These are phyloP conservation scores for Ciconia maguari DNA, from an alignment of 2,113 vertebrate genomes.

Conservation along the genomic window DNA sequence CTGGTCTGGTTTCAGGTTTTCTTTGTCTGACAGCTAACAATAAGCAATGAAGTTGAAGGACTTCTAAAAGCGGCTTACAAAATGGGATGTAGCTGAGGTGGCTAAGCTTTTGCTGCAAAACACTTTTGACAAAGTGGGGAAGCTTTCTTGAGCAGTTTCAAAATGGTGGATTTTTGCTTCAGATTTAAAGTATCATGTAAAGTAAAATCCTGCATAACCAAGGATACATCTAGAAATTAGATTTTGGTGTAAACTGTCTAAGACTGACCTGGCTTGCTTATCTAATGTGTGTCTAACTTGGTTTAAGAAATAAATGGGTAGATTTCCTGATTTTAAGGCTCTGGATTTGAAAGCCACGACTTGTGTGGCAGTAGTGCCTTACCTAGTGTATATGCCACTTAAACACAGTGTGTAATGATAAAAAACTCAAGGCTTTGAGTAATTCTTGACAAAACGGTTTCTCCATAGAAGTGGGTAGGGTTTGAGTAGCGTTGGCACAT, in stretches of 20 bases:
- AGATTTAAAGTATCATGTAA: neutral
- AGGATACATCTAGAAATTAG: neutral
- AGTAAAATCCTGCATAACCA: neutral
- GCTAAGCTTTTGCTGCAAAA: neutral
- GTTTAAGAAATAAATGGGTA: neutral
- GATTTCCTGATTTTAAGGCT: neutral
- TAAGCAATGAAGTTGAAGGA: slow-evolving; percentile 29
- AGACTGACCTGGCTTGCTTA: neutral
- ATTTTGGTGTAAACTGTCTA: neutral
- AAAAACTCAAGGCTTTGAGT: neutral
- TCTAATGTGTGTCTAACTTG: neutral
- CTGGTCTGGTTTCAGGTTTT: slow-evolving; percentile 69
- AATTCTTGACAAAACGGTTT: neutral
- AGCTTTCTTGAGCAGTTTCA: neutral
- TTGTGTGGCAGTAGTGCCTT: neutral
- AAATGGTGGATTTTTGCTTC: neutral
- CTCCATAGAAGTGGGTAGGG: slow-evolving; percentile 12
- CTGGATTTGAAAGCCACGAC: neutral
- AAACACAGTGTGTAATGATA: neutral
- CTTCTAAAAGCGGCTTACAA: neutral
- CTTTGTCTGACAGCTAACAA: slow-evolving; percentile 52
- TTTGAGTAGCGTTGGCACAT: neutral
- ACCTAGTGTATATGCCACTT: neutral
- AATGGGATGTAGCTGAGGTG: slow-evolving; percentile 24
- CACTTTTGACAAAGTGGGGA: neutral